Base-by-base conservation (phyloP, 2,888 invertebrate species). In the Lissonota sp. region DNA sequence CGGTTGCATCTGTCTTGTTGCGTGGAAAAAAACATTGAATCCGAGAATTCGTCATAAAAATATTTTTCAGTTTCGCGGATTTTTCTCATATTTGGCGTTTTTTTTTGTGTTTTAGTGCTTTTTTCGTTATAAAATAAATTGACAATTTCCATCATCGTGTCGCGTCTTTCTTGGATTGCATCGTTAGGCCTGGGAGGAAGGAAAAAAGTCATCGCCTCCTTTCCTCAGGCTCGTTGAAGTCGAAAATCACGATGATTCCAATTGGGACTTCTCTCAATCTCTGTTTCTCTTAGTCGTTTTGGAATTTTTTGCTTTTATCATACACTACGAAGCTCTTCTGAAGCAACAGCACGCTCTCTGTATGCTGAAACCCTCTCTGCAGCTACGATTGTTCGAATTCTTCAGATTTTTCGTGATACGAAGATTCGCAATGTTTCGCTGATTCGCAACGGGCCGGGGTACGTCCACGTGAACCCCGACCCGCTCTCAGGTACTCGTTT, bases 331-430 rank as follows among this genome's bases (percentile, higher is more conserved):
- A 44, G 91, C 90, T 83, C 92, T 92, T 77, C 93, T 90, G 83
- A 94, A 92, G 85, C 94, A 94, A 88, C 94, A 94, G 93, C 94
- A 94, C 76, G 93, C 94, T 80, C 94, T 91, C 53, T 93, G 93
- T 84, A 94, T 93, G 88, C 93, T 93, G 85, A 94, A 94, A 62
- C 93, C 93, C 75, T 92, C 89, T 49, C 83, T 82, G 79, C 89
- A 91, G 62, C 44, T 73, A 53, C 74, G 73, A 49, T 85, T 85
- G 55, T 82, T 87, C 16, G 88, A 79, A 70, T 85, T 85, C 63
- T 87, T 89, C 26, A 85, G 69, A 67, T 75, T 84, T 62, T 71
- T 85, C 44, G 83, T 77, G 26, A 80, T 74, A 55, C 79, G 82
- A 82, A 75, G 67, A 81, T 55, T 87, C 14, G 79, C 85, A 69